Evolutionary conservation across 2,797 vertebrate genomes (phyloP), one percentile per base, ranked within the genome.

Genomic region (Molossus molossus): DNA sequence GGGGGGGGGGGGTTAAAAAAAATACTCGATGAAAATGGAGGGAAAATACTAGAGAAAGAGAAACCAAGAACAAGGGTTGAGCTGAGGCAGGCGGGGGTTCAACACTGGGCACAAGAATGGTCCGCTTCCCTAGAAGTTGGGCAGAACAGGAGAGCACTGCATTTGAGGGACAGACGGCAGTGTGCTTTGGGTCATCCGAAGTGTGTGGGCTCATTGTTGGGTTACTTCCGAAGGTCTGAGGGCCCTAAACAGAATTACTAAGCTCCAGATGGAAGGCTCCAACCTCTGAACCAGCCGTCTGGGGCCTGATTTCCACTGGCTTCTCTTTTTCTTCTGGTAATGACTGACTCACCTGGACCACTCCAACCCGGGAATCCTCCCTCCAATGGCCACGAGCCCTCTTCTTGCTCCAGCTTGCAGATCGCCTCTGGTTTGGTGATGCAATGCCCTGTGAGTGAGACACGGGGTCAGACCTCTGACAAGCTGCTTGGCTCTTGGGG

Each of bases 341-440:
- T 23, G 37, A 72, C 80, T 45, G 45, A 87, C 95, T 96, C 33
- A 91, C 92, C 57, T 3, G 48, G 29, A 70, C 27, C 50, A 40
- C 50, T 40, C 55, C 27, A 15, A 40, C 50, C 27, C n/a, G 37
- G 37, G 11, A 27, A 4, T 23, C 60, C 48, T 20, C 33, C 45
- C 29, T 65, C 76, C 86, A 17, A 12, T 2, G 75, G 67, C 83
- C 87, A 94, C 3, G 53, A 33, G 92, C 69, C 88, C 83, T 70
- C 80, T 50, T 79, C 94, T 88, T 93, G 84, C 62, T 95, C 91
- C 88, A 94, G 29, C 15, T 40, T 87, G 45, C 82, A 64, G 75
- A 93, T 93, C 37, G 93, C 72, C 7, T 91, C 87, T 53, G 84
- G 53, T 86, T 96, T 95, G 58, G 50, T 58, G 50, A 67, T 27